Conservation (phyloP, 2,797 vertebrate genomes). For the Sebastes glaucus region DNA sequence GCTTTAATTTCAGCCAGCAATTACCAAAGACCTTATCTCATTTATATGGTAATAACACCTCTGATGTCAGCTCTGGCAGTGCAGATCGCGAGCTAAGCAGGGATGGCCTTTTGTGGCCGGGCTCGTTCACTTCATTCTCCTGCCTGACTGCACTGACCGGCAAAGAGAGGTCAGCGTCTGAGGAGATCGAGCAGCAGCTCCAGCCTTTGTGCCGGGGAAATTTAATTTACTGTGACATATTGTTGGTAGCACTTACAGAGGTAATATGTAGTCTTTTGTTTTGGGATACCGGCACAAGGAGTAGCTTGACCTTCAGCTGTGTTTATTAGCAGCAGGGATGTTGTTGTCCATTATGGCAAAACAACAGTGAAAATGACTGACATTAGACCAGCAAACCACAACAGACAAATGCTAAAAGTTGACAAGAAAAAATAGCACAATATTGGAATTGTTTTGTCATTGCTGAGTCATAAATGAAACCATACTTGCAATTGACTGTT, state of each 20-base stretch:
- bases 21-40: conserved; percentile 80
- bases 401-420: background rate
- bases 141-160: conserved; percentile 60
- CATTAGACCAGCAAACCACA: background rate
- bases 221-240: conserved; percentile 70
- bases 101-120: conserved; percentile 59
- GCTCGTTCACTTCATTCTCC: conserved; percentile 58
- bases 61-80: conserved; percentile 60
- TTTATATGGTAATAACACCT: conserved; percentile 86
- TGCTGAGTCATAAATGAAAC: background rate
- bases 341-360: conserved; percentile 13
- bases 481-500: background rate
- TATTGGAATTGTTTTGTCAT: background rate
- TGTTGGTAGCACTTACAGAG: conserved; percentile 54
- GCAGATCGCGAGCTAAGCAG: conserved; percentile 55
- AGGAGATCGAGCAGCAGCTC: conserved; percentile 48
- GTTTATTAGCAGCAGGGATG: conserved; percentile 44
- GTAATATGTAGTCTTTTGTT: conserved; percentile 56
- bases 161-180: conserved; percentile 59
- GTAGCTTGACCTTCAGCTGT: conserved; percentile 53
- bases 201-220: background rate
- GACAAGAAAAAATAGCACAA: background rate
- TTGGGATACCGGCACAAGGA: conserved; percentile 18
- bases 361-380: background rate
- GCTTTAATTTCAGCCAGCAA: conserved; percentile 78